Conservation (phyloP, 2,797 vertebrate genomes). For the Pyrrhura leucotis region DNA sequence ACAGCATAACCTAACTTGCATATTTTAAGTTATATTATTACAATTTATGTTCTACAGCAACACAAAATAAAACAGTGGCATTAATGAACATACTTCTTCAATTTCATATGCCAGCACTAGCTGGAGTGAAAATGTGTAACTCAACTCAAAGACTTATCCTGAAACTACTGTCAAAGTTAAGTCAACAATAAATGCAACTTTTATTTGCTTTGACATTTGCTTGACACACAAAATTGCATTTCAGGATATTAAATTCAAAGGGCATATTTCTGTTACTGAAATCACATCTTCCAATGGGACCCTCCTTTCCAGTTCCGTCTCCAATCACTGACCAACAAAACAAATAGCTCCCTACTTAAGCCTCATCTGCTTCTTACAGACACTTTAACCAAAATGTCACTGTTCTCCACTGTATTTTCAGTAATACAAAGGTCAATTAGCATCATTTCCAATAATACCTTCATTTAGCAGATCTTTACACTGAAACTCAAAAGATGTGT, state of each 20-base stretch:
- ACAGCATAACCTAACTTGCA: background rate
- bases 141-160: background rate
- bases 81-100: background rate
- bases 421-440: background rate
- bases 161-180: background rate
- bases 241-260: constrained; percentile 29
- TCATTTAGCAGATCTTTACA: background rate
- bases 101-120: background rate
- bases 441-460: background rate
- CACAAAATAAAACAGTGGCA: background rate
- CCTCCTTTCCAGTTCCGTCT: background rate
- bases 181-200: background rate
- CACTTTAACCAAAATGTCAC: background rate
- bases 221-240: constrained; percentile 11
- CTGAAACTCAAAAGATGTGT: background rate
- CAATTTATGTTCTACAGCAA: background rate
- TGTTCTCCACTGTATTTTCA: background rate
- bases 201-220: constrained; percentile 3
- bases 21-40: background rate
- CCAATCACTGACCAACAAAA: background rate
- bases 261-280: background rate
- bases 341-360: background rate
- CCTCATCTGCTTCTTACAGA: background rate
- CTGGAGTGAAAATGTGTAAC: background rate
- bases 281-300: background rate